A percentile compares a stretch with the other conserved stretches of the same genome.
These are phyloP conservation scores for Xenops minutus DNA, from an alignment of 2,797 vertebrate genomes.

Conservation along the genomic window DNA sequence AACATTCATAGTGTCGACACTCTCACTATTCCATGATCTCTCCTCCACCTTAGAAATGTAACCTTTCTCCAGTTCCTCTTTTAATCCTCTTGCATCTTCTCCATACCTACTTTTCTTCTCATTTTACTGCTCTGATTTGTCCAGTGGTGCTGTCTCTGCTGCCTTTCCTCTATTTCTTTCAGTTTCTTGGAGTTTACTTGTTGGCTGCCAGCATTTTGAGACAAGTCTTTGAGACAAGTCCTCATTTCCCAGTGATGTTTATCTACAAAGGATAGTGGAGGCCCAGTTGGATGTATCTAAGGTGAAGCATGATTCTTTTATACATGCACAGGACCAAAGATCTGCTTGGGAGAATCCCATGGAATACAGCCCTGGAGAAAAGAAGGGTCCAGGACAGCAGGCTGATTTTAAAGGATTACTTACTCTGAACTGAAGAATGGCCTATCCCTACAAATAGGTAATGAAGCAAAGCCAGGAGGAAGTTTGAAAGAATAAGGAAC, in stretches of 20 bases:
- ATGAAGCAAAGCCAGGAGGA: not conserved
- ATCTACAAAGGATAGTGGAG: not conserved
- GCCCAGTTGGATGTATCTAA: not conserved
- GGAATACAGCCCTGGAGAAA: not conserved
- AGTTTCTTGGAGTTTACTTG: not conserved
- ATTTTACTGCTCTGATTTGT: not conserved
- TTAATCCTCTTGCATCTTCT: not conserved
- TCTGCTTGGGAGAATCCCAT: not conserved
- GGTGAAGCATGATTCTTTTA: not conserved
- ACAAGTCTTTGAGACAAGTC: not conserved
- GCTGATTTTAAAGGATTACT: not conserved
- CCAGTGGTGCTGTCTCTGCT: not conserved
- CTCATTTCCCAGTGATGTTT: not conserved
- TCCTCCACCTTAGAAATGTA: not conserved
- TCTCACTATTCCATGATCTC: not conserved
- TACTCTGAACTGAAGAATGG: not conserved
- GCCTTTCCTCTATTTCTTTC: not conserved
- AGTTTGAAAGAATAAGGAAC: not conserved
- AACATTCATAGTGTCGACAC: not conserved
- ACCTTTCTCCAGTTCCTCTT: not conserved
- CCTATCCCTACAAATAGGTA: rapidly evolving
- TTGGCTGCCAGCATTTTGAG: not conserved
- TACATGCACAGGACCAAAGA: not conserved
- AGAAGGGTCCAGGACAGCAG: not conserved
- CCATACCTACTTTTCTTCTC: not conserved